phyloP scores from a whole-genome alignment of 2,888 invertebrate genomes.

The Agrochola litura region DNA sequence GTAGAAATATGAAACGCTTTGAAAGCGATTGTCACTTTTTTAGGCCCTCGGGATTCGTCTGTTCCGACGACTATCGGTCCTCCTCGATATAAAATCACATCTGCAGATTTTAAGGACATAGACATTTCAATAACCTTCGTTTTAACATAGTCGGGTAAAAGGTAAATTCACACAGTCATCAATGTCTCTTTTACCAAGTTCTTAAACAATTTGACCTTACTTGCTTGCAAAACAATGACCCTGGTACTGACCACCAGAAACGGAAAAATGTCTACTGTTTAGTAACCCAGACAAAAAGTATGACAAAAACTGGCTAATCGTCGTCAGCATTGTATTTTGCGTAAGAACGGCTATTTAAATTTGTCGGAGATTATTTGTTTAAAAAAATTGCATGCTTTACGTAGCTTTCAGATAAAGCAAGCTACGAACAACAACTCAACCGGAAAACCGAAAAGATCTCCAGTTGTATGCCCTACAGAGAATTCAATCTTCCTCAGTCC shows the following conservation, averaged over 20 bases:
- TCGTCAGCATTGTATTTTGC: constrained; percentile 24
- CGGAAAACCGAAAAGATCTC: too few species aligned
- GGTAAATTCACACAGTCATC: constrained; percentile 23
- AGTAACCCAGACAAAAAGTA: constrained; percentile 24
- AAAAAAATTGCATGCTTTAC: background rate
- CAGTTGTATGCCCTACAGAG: too few species aligned
- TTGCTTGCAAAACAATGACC: constrained; percentile 48
- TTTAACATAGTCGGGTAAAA: constrained; percentile 9
- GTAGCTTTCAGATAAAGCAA: background rate
- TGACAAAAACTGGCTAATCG: constrained; percentile 26
- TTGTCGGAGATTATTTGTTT: constrained; percentile 5
- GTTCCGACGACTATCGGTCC: background rate
- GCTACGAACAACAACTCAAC: too few species aligned
- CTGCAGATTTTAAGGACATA: background rate
- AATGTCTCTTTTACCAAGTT: constrained; percentile 20
- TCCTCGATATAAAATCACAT: background rate
- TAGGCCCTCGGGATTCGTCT: background rate
- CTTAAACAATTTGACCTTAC: constrained; percentile 46
- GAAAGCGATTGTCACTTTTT: background rate
- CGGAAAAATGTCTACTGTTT: constrained; percentile 31
- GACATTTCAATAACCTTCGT: constrained; percentile 24
- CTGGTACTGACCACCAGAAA: constrained; percentile 50
- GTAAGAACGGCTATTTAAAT: constrained; percentile 6
- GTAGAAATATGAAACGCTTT: background rate
- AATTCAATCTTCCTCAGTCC: too few species aligned